phyloP scores from a whole-genome alignment of 2,888 invertebrate species.

The Galerucella calmariensis region DNA sequence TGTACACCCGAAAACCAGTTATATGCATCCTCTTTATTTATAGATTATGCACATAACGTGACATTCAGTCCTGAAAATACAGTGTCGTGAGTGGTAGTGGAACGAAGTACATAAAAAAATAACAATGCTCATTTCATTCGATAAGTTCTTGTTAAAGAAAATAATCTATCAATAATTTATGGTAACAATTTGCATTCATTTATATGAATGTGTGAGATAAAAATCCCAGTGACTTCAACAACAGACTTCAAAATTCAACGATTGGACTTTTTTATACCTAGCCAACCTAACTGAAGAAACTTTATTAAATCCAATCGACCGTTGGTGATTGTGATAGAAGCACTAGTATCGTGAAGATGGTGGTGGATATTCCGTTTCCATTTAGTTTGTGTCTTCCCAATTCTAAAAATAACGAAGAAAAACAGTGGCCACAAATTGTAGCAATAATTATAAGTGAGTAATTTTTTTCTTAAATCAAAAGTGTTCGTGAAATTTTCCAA shows the following conservation, averaged over 20 bases:
- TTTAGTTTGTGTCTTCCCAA: conserved; percentile 10
- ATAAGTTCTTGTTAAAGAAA: too few species aligned
- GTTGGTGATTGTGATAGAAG: conserved; percentile 3
- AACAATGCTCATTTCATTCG: too few species aligned
- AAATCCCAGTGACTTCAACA: neutral
- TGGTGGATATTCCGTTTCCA: neutral
- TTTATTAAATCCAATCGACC: neutral
- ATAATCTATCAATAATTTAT: too few species aligned
- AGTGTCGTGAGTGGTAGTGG: neutral
- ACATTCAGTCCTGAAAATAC: conserved; percentile 4
- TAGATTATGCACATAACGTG: neutral
- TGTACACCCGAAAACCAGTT: conserved; percentile 5
- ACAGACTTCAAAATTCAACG: neutral
- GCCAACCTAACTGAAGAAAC: neutral
- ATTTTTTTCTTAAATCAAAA: neutral
- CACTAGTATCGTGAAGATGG: neutral
- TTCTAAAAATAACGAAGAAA: conserved; percentile 24
- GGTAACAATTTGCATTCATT: neutral
- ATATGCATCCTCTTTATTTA: neutral
- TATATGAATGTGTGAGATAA: neutral
- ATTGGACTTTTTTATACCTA: neutral
- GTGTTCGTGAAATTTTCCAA: neutral
- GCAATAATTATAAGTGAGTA: conserved; percentile 32
- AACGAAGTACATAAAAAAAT: neutral
- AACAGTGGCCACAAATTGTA: conserved; percentile 34